Base-by-base conservation (phyloP, 2,797 vertebrate species). In the Halcyon chelicuti region DNA sequence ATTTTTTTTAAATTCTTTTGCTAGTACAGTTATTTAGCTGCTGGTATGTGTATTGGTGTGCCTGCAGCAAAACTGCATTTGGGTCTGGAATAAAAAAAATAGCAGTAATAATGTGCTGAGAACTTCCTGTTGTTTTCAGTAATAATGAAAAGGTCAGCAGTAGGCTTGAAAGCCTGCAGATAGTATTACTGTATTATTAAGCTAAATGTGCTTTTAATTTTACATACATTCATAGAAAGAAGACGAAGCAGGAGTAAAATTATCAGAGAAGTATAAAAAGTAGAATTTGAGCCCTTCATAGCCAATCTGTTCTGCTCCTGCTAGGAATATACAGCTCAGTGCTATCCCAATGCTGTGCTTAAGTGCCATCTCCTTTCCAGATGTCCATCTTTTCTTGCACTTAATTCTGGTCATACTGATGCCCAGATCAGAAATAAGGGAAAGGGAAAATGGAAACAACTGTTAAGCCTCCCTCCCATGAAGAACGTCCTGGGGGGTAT, bases 301-400 rank as follows among this genome's bases (percentile, higher is more conserved):
- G 79, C n/a, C 78, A 70, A 79, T 91, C n/a, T 68, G 49, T 67
- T 86, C 86, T 61, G 63, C 26, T 91, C 46, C 77, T 86, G 46
- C 39, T 66, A 71, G 46, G 54, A 87, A 77, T n/a, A 81, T 4
- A 58, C 62, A 80, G n/a, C 42, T 31, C 60, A 54, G 44, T 14
- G 37, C 47, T 57, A 72, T 7, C 81, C 68, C 62, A 39, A 7
- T 14, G 68, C 83, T 86, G 55, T 40, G 70, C 72, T 51, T 18
- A 52, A 84, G 62, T 35, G 74, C 74, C 94, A 93, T 47, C 90
- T 88, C 83, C 54, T 71, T 85, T 91, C 93, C 97, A 97, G 96
- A 96, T 97, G 94, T 94, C 94, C 76, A 73, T 73, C 75, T 90
- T 95, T 83, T 54, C 88, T 94, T 72, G 79, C 93, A 95, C 94